Evolutionary conservation across 1,140 invertebrate genomes (phyloP).

Genomic region (Sesamia nonagrioides): DNA sequence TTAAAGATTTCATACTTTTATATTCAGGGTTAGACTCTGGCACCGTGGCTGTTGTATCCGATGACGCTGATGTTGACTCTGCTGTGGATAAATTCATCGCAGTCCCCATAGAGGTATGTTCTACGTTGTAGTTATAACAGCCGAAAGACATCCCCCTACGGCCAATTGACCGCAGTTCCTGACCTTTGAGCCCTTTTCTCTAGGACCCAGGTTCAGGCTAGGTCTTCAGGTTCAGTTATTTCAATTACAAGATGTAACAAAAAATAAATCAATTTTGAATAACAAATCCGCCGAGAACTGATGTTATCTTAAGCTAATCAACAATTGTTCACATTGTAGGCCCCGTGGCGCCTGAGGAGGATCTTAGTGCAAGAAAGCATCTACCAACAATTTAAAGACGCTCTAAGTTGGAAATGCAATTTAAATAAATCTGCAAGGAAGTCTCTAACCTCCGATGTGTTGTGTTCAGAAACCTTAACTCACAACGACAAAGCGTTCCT

Average conservation of each 20-base stretch:
- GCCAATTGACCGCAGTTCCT: too few relatives aligned
- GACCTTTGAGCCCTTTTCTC: too few relatives aligned
- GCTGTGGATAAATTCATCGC: slow-evolving; percentile 60
- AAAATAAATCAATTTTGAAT: too few relatives aligned
- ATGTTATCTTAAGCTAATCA: background rate
- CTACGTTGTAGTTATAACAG: background rate
- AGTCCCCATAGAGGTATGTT: slow-evolving; percentile 53
- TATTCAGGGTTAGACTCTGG: background rate
- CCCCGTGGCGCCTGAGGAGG: slow-evolving; percentile 60
- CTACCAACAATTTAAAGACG: slow-evolving; percentile 56
- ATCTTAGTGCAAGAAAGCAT: slow-evolving; percentile 66
- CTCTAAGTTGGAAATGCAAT: slow-evolving; percentile 57
- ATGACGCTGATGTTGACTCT: slow-evolving; percentile 63
- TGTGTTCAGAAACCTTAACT: slow-evolving; percentile 39
- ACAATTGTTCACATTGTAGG: slow-evolving; percentile 51
- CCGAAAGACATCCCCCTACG: too few relatives aligned
- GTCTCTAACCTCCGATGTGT: background rate
- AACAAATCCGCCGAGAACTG: too few relatives aligned
- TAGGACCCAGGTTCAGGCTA: too few relatives aligned
- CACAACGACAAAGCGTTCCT: slow-evolving; percentile 60
- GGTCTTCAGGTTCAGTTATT: too few relatives aligned
- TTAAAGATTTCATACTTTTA: background rate
- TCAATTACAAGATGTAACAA: too few relatives aligned
- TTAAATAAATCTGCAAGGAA: slow-evolving; percentile 1
- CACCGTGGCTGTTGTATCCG: slow-evolving; percentile 58